Base-by-base conservation (phyloP, 2,888 invertebrate genomes). In the Spodoptera picta region DNA sequence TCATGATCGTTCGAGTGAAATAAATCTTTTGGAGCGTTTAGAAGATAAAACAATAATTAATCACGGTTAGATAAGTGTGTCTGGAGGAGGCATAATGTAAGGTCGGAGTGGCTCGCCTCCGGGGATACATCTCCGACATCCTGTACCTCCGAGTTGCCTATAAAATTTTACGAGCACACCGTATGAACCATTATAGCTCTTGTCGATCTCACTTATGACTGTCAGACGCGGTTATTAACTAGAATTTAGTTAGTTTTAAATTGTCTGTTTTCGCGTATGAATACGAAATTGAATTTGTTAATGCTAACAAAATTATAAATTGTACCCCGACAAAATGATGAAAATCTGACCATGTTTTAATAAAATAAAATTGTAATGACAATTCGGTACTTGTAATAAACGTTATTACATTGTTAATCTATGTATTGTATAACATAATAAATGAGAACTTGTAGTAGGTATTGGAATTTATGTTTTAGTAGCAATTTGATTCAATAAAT, bases 101-200 rank as follows among this genome's bases (percentile, higher is more conserved):
- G 89, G 85, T 84, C 83, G 82, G 75, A 80, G 84, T 77, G 83
- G 76, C 84, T 73, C 65, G 83, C 82, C 88, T 84, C 84, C 80
- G 72, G 87, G 88, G 88, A 83, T 80, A 86, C 87, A 88, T 27
- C 27, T 27, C 4, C 27, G 4, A 27, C 27, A 27, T 88, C 87
- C 88, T 87, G 87, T 83, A 83, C 84, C 83, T 83, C 77, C 77
- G 81, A 88, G 87, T 83, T 78, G 80, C 83, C 90, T 87, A 91
- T 92, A 93, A 93, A 91, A 92, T 91, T 93, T 93, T 93, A 93
- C 86, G 92, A 91, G 82, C 88, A 80, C 87, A 79, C 88, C 86
- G 88, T 92, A 91, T 89, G 90, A 92, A 84, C 89, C 88, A 86
- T 90, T 92, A 91, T 85, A 88, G 86, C 83, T 86, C 87, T 89